Evolutionary conservation across 2,888 invertebrate genomes (phyloP).

Genomic region (Athalia cordata): DNA sequence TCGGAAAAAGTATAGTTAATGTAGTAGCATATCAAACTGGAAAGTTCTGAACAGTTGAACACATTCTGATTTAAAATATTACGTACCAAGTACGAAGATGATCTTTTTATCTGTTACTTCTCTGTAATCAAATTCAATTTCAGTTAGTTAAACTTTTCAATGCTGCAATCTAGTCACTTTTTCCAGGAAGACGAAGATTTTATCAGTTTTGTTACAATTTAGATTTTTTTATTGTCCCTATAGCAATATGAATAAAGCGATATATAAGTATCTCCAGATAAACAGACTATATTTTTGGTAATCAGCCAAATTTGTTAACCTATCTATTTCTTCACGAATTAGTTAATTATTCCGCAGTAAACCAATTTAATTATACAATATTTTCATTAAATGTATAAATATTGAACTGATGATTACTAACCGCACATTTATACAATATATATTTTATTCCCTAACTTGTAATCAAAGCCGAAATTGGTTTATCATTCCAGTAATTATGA

Average conservation of each 20-base stretch:
- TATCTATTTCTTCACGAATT: slow-evolving; percentile 29
- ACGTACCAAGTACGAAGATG: not conserved
- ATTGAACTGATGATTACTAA: slow-evolving; percentile 30
- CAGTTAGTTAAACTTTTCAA: not conserved
- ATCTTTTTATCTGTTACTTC: not conserved
- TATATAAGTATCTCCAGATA: slow-evolving; percentile 1
- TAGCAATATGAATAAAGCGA: slow-evolving; percentile 23
- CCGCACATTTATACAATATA: slow-evolving; percentile 38
- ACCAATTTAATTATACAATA: slow-evolving; percentile 6
- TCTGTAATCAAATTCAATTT: slow-evolving; percentile 1
- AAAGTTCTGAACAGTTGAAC: slow-evolving; percentile 7
- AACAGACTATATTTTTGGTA: slow-evolving; percentile 33
- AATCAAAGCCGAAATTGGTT: slow-evolving; percentile 29
- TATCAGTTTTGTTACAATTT: slow-evolving; percentile 13
- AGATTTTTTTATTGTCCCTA: slow-evolving; percentile 25
- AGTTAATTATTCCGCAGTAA: slow-evolving; percentile 21
- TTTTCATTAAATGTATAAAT: slow-evolving; percentile 13
- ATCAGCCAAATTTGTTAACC: slow-evolving; percentile 13
- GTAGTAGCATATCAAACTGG: slow-evolving; percentile 30
- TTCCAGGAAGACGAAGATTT: slow-evolving; percentile 38
- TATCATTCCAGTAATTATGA: slow-evolving; percentile 41
- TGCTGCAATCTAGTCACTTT: slow-evolving; percentile 39
- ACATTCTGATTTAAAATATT: not conserved
- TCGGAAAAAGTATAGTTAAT: not conserved
- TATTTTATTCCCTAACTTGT: slow-evolving; percentile 27